These are phyloP conservation scores for Andrena fulva DNA, from an alignment of 2,888 invertebrate species.

Conservation along the genomic window DNA sequence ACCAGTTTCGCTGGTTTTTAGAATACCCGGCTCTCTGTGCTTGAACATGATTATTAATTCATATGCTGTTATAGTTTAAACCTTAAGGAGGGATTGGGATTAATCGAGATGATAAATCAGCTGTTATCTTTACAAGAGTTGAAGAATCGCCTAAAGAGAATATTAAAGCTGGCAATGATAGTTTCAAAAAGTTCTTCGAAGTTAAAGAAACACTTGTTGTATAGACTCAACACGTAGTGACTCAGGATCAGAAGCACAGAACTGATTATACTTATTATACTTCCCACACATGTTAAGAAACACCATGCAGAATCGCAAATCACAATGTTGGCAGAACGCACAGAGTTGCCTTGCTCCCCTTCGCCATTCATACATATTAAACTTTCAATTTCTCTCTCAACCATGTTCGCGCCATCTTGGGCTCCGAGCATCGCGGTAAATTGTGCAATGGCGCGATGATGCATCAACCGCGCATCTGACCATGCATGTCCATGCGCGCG, in stretches of 20 bases:
- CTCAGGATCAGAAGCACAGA: neutral
- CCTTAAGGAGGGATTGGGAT: too few species aligned
- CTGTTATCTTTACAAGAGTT: too few species aligned
- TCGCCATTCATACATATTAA: conserved; percentile 80
- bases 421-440: conserved; percentile 50
- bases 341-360: conserved; percentile 72
- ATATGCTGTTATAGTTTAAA: too few species aligned
- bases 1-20: too few species aligned
- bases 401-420: conserved; percentile 69
- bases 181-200: neutral
- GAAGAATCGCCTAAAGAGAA: too few species aligned
- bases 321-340: conserved; percentile 15
- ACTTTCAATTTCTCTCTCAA: conserved; percentile 76
- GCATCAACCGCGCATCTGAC: conserved; percentile 73
- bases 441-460: conserved; percentile 74
- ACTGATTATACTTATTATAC: neutral
- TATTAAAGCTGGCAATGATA: neutral
- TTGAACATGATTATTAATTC: too few species aligned
- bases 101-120: too few species aligned
- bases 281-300: neutral
- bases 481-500: conserved; percentile 64
- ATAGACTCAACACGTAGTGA: neutral
- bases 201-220: neutral
- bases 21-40: too few species aligned
- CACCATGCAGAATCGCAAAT: conserved; percentile 28